Conservation (phyloP, 2,113 vertebrate species). For the Polypterus bichir region DNA sequence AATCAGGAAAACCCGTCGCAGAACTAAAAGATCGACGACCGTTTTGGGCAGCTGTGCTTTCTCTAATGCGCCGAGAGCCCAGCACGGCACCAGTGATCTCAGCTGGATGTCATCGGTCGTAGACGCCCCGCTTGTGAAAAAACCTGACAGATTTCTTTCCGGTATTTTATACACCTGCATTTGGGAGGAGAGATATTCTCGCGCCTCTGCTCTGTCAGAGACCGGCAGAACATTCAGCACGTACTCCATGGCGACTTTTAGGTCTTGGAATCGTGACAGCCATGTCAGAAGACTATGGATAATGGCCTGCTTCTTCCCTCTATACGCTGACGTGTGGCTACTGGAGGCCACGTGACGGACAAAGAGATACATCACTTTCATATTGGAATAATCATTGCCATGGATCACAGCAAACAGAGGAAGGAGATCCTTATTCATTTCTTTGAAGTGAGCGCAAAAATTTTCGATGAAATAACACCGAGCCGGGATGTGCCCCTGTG, state of each 20-base stretch:
- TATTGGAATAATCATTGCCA: slow-evolving; percentile 44
- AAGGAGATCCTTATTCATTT: slow-evolving; percentile 28
- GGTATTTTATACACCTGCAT: slow-evolving; percentile 46
- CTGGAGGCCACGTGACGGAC: slow-evolving; percentile 24
- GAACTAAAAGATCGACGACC: slow-evolving; percentile 41
- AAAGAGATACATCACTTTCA: slow-evolving; percentile 29
- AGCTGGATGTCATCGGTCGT: slow-evolving; percentile 23
- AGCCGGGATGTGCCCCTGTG: slow-evolving; percentile 36
- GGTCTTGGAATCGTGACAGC: slow-evolving; percentile 39
- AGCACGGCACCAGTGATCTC: slow-evolving; percentile 28
- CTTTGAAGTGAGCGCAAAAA: slow-evolving; percentile 42
- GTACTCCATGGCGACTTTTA: slow-evolving; percentile 30
- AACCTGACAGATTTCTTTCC: slow-evolving; percentile 33
- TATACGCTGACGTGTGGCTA: slow-evolving; percentile 1
- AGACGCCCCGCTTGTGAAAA: slow-evolving; percentile 31
- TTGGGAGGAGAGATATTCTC: slow-evolving; percentile 24
- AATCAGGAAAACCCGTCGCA: slow-evolving; percentile 45
- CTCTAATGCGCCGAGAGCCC: slow-evolving; percentile 36
- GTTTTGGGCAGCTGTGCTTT: slow-evolving; percentile 43
- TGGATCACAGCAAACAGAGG: slow-evolving; percentile 54
- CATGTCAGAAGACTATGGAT: slow-evolving; percentile 44
- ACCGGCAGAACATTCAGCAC: slow-evolving; percentile 32
- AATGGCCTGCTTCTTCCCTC: slow-evolving; percentile 29
- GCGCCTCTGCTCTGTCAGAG: slow-evolving; percentile 27
- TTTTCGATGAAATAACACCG: slow-evolving; percentile 31